Base-by-base conservation (phyloP, 1,140 invertebrate species). In the Hycleus cichorii region DNA sequence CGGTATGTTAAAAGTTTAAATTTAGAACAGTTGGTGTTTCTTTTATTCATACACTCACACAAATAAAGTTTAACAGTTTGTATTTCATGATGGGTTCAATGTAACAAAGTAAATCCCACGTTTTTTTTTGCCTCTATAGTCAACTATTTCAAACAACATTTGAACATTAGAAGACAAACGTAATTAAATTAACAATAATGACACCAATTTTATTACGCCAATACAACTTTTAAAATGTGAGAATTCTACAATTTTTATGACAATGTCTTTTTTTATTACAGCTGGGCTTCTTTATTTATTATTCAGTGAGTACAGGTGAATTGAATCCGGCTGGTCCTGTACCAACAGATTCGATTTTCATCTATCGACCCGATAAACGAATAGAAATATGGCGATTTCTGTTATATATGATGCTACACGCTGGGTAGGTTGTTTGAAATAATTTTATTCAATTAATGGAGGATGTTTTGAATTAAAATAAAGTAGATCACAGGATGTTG, bases 341-440 rank as follows among this genome's bases (percentile, higher is more conserved):
- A 64, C 92, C 93, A 49, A 89, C 90, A 58, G 91, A 95, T 77
- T 94, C 91, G 59, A 82, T 93, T 56, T 93, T 97, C 69, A 94
- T 97, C 58, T 97, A 95, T 78, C 82, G 91, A 59, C 92, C 93
- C 11, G 93, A 97, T 78, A 88, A 91, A 73, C 81, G 93, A 39
- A 80, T 85, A 42, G 91, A 97, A 76, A 80, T 96, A 47, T 97
- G 94, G 93, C 83, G 94, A 69, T 97, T 96, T 75, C 77, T 95
- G 59, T 85, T 93, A 63, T 97, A 97, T 78, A 95, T 94, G 86
- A 87, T 97, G 58, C 82, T 97, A 65, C 95, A 97, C 77, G 91
- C 92, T 11, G 93, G 93, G 83, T 90, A 79, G 83, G 84, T 78
- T 42, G 11, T 5, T 32, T 4, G 7, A 7, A 7, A 32, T 18